Percentiles rank a stretch among this genome's conserved stretches.
phyloP scores from a whole-genome alignment of 1,140 invertebrate species.

The Aphidius ervi region DNA sequence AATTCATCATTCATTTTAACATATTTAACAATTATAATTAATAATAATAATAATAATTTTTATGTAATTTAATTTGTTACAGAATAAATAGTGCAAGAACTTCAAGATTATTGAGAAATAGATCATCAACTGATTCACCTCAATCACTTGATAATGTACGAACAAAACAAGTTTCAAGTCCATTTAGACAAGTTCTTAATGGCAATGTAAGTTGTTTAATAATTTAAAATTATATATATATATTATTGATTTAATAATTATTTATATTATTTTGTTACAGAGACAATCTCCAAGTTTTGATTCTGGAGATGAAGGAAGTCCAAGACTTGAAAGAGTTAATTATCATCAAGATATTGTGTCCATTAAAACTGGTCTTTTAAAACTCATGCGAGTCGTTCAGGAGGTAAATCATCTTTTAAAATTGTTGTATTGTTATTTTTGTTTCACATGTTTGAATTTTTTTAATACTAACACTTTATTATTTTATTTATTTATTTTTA shows the following conservation, averaged over 20 bases:
- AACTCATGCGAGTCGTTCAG: constrained; percentile 72
- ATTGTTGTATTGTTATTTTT: constrained; percentile 23
- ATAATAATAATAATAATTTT: not conserved
- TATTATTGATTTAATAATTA: not conserved
- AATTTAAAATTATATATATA: not conserved
- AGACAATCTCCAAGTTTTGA: constrained; percentile 46
- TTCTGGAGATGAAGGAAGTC: constrained; percentile 56
- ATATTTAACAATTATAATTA: not conserved
- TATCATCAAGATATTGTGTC: constrained; percentile 74
- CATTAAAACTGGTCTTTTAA: constrained; percentile 73
- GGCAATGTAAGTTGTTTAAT: constrained; percentile 43
- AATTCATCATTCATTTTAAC: too few species aligned
- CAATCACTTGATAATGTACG: constrained; percentile 42
- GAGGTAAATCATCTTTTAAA: constrained; percentile 55
- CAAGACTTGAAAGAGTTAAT: constrained; percentile 59
- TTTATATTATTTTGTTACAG: constrained; percentile 30
- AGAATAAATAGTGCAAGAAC: constrained; percentile 45
- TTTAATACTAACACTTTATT: constrained; percentile 40
- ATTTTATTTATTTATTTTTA: constrained; percentile 34
- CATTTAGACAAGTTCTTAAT: constrained; percentile 41
- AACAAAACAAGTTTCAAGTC: constrained; percentile 46
- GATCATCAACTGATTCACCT: constrained; percentile 48
- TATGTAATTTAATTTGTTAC: constrained; percentile 25
- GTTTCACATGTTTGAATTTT: constrained; percentile 25
- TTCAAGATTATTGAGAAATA: constrained; percentile 41